Base-by-base conservation (phyloP, 2,888 invertebrate genomes). In the Pinctada fucata region DNA sequence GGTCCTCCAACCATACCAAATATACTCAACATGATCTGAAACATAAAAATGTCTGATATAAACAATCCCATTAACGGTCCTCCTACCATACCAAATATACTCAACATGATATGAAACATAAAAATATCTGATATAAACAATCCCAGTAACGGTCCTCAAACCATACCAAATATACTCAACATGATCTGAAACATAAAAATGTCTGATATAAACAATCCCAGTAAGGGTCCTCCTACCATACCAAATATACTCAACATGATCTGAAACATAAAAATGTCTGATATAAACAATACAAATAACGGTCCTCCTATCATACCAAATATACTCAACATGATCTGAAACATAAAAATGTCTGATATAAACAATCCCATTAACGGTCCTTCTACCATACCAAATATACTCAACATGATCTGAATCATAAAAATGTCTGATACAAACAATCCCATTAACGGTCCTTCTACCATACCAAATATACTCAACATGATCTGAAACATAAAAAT, bases 1-100 rank as follows among this genome's bases (percentile, higher is more conserved):
- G 90, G 90, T 8, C 90, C 90, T 3, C 90, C 90, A 2, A 89
- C 87, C 85, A 90, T 88, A n/a, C 90, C 90, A 76, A 90, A 90
- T 71, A 90, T 88, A 80, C 88, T 88, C 79, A 90, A 80, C 82
- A 89, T 88, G 2, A 90, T 88, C 86, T 88, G 84, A 10, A 87
- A 82, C 10, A 79, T 13, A 58, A 31, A 31, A 31, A 31, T 31
- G 31, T 31, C 0, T 31, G 31, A 31, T 31, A 31, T 31, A 31
- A 31, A 31, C 31, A 31, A 31, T 31, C 31, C 31, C 31, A 31
- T 77, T 16, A 87, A 71, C 1, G 90, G 90, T 8, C 90, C 90
- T 3, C 90, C 90, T 2, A 89, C 87, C 85, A 90, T 88, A n/a
- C 90, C 90, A 76, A 90, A 90, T 71, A 90, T 88, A 80, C 88